Evolutionary conservation across 2,888 invertebrate species (phyloP).

Genomic region (Chrysina gloriosa): DNA sequence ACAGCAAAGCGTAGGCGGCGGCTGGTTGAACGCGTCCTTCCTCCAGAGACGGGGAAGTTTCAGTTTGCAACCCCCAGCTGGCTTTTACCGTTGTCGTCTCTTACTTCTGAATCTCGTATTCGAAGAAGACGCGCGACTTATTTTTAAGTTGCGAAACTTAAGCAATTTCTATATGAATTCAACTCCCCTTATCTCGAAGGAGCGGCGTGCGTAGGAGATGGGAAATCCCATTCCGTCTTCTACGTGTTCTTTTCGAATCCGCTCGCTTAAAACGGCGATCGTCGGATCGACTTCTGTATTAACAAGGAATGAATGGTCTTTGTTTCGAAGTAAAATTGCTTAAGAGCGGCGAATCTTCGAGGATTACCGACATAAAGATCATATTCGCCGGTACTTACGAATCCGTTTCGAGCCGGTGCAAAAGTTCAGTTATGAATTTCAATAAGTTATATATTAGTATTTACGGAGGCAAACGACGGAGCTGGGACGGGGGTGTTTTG

Average conservation of each 20-base stretch:
- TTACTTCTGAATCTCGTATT: slow-evolving; percentile 56
- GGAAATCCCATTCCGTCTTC: slow-evolving; percentile 22
- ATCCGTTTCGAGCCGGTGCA: slow-evolving; percentile 42
- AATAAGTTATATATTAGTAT: slow-evolving; percentile 62
- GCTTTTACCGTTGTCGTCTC: slow-evolving; percentile 55
- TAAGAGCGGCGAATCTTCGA: slow-evolving; percentile 55
- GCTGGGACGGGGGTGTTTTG: slow-evolving; percentile 8
- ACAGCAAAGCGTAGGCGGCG: slow-evolving; percentile 50
- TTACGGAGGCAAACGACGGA: slow-evolving; percentile 56
- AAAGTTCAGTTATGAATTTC: slow-evolving; percentile 61
- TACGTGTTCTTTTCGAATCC: slow-evolving; percentile 8
- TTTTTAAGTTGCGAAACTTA: slow-evolving; percentile 60
- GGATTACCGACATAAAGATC: slow-evolving; percentile 57
- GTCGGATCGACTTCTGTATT: slow-evolving; percentile 53
- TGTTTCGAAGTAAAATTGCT: slow-evolving; percentile 59
- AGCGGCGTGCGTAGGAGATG: slow-evolving; percentile 37
- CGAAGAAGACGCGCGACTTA: slow-evolving; percentile 54
- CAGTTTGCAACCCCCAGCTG: slow-evolving; percentile 58
- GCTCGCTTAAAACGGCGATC: slow-evolving; percentile 44
- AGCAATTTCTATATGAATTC: slow-evolving; percentile 58
- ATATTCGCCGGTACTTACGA: slow-evolving; percentile 52
- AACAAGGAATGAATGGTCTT: slow-evolving; percentile 60
- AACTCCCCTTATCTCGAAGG: slow-evolving; percentile 43
- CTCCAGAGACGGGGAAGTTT: slow-evolving; percentile 45
- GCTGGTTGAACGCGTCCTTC: slow-evolving; percentile 37